Percentiles rank a stretch among this genome's conserved stretches.
Evolutionary conservation across 1,140 invertebrate species (phyloP).

Genomic region (Laodelphax striatellus): DNA sequence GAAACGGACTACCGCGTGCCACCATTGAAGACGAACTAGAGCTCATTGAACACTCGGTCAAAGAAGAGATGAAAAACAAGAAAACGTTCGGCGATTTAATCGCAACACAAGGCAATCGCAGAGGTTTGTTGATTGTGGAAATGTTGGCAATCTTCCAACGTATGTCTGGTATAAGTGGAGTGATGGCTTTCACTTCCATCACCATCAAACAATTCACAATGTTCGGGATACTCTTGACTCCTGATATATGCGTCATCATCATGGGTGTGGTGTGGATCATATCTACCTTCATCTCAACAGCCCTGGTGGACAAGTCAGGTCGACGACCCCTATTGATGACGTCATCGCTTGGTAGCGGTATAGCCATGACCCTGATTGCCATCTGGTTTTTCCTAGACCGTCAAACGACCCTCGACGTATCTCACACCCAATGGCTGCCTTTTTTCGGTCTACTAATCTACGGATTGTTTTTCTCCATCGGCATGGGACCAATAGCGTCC

Average conservation of each 20-base stretch:
- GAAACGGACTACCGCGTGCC: conserved; percentile 29
- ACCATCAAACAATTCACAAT: conserved; percentile 25
- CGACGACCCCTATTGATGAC: conserved; percentile 40
- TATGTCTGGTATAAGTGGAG: conserved; percentile 20
- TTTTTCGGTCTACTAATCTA: background rate
- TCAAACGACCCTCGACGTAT: conserved; percentile 29
- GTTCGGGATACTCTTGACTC: conserved; percentile 2
- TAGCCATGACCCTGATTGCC: conserved; percentile 32
- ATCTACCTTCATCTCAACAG: conserved; percentile 33
- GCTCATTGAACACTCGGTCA: conserved; percentile 24
- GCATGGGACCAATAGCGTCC: background rate
- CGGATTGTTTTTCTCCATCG: background rate
- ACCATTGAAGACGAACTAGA: conserved; percentile 17
- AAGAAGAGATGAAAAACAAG: conserved; percentile 26
- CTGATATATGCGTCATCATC: conserved; percentile 17
- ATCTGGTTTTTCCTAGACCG: conserved; percentile 35
- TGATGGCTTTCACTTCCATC: conserved; percentile 20
- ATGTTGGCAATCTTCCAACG: conserved; percentile 24
- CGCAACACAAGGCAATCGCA: conserved; percentile 30
- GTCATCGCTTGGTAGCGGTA: conserved; percentile 34
- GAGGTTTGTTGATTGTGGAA: conserved; percentile 36
- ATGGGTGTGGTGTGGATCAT: conserved; percentile 25
- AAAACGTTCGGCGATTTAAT: conserved; percentile 34
- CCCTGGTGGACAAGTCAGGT: conserved; percentile 35
- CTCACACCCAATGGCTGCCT: conserved; percentile 26